Conservation (phyloP, 1,140 invertebrate species). For the Orchestia grillus region DNA sequence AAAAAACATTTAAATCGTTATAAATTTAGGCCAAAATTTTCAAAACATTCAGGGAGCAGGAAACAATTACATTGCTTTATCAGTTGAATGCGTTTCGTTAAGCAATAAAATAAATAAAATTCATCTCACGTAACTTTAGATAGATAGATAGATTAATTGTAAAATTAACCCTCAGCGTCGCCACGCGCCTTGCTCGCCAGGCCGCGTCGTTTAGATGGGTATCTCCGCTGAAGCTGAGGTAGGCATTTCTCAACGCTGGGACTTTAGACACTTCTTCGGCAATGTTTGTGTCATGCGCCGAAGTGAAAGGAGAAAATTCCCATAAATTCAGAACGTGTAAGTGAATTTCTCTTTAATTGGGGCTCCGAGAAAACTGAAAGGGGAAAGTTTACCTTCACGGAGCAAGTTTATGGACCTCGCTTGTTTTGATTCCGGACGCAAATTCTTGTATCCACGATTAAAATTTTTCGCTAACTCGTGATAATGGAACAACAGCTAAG, state of each 20-base stretch:
- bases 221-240: neutral
- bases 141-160: neutral
- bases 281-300: neutral
- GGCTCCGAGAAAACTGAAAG: neutral
- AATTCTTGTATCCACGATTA: neutral
- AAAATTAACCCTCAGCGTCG: neutral
- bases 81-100: no score
- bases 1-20: neutral
- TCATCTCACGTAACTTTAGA: no score
- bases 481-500: neutral
- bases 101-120: no score
- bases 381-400: neutral
- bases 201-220: neutral
- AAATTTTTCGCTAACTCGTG: neutral
- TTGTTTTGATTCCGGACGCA: neutral
- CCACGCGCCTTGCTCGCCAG: neutral
- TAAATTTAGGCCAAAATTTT: neutral
- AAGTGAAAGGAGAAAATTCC: conserved; percentile 39
- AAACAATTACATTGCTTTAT: no score
- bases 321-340: conserved; percentile 3
- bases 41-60: neutral
- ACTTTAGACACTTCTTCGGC: neutral
- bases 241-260: neutral
- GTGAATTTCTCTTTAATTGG: conserved; percentile 22
- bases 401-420: neutral